Evolutionary conservation across 2,797 vertebrate genomes (phyloP).

Genomic region (Graptemys geographica): DNA sequence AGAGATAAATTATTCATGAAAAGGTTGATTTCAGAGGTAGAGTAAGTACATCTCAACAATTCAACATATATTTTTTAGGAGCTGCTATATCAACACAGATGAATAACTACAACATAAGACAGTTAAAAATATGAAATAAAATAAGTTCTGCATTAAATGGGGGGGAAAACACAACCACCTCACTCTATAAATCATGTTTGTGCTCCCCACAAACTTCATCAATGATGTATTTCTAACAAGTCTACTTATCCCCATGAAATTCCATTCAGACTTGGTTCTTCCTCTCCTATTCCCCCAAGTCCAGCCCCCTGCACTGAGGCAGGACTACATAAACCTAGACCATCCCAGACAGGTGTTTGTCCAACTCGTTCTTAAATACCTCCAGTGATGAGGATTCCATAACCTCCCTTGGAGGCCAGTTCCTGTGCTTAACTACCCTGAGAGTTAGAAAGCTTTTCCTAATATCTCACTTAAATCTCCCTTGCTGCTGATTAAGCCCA

Average conservation of each 20-base stretch:
- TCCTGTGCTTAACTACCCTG: not conserved
- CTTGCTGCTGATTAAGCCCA: not conserved
- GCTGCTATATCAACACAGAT: not conserved
- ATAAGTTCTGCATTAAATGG: not conserved
- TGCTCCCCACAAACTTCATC: not conserved
- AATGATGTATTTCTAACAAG: not conserved
- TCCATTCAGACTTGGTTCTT: fast-evolving
- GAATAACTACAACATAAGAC: fast-evolving
- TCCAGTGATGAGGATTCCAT: not conserved
- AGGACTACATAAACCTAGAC: not conserved
- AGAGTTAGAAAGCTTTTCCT: not conserved
- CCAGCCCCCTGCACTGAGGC: not conserved
- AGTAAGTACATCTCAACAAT: not conserved
- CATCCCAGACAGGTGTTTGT: not conserved
- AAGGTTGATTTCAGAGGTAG: constrained; percentile 34
- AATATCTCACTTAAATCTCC: not conserved
- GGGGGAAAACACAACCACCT: not conserved
- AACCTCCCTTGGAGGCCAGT: not conserved
- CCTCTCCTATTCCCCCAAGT: not conserved
- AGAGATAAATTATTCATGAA: constrained; percentile 40
- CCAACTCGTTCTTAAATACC: not conserved
- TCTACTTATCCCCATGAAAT: not conserved
- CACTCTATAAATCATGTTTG: not conserved
- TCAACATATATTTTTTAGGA: not conserved
- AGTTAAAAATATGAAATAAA: not conserved